phyloP scores from a whole-genome alignment of 2,113 vertebrate genomes.

The Leucopternis melanops region DNA sequence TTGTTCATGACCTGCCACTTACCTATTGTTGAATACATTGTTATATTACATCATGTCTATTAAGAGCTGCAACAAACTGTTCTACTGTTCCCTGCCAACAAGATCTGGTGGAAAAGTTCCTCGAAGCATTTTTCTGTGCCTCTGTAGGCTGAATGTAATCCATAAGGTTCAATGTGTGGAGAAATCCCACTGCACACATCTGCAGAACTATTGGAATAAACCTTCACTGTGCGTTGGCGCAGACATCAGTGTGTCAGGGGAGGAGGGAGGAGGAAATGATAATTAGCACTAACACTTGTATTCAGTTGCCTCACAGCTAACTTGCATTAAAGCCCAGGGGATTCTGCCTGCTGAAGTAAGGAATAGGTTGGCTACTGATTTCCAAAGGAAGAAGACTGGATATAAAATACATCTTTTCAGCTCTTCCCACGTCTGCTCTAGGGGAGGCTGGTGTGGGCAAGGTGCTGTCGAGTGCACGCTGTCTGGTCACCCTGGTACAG shows the following conservation, averaged over 20 bases:
- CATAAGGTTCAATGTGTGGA: neutral
- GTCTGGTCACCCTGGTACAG: accelerated
- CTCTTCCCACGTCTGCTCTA: accelerated
- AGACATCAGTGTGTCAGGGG: neutral
- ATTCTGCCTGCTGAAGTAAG: neutral
- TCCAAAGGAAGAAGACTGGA: neutral
- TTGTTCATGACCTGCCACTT: neutral
- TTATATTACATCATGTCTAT: constrained; percentile 25
- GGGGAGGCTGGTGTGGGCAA: neutral
- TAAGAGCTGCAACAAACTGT: constrained; percentile 17
- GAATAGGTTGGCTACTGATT: neutral
- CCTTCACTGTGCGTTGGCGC: accelerated
- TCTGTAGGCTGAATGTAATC: neutral
- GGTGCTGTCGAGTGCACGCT: accelerated
- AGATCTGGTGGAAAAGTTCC: neutral
- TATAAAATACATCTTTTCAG: neutral
- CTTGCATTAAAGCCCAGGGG: neutral
- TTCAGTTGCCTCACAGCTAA: neutral
- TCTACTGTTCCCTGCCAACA: neutral
- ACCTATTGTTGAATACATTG: neutral
- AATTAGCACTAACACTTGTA: neutral
- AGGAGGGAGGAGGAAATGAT: neutral
- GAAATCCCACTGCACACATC: neutral
- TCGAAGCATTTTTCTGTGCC: neutral
- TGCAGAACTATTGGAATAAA: neutral